Evolutionary conservation across 1,140 invertebrate species (phyloP), one percentile per base, ranked within the genome.

Genomic region (Coelopa frigida): DNA sequence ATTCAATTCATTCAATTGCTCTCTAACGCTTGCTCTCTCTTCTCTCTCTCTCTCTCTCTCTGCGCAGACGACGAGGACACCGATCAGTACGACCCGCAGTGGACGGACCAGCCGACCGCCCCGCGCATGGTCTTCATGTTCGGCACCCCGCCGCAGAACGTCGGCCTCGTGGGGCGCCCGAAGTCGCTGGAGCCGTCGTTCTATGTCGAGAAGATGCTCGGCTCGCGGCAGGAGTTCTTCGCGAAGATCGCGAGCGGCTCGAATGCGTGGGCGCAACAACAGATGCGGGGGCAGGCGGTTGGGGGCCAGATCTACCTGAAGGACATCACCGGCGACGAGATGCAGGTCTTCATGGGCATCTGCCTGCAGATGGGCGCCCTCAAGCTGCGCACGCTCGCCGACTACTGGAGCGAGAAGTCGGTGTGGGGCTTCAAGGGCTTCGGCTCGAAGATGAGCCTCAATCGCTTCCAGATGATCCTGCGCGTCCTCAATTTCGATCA

Each of bases 121-220:
- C n/a, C n/a, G n/a, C n/a, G n/a, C n/a, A n/a, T n/a, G n/a, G n/a
- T n/a, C n/a, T n/a, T n/a, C n/a, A n/a, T n/a, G n/a, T n/a, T n/a
- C n/a, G n/a, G n/a, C n/a, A n/a, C n/a, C n/a, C n/a, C n/a, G n/a
- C n/a, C n/a, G n/a, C n/a, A n/a, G n/a, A n/a, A n/a, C n/a, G n/a
- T n/a, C n/a, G n/a, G n/a, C n/a, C n/a, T n/a, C n/a, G n/a, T n/a
- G n/a, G n/a, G n/a, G n/a, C n/a, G n/a, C n/a, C n/a, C n/a, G n/a
- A n/a, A n/a, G n/a, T n/a, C n/a, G n/a, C 36, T 37, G n/a, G 46
- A 51, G 14, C 59, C 59, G 1, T 24, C 43, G 23, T 46, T 55
- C 22, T 61, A 55, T 38, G 55, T 62, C 5, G 55, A 59, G 22
- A 52, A 50, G n/a, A 11, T 62, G 6, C 27, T 61, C n/a, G 59